These are phyloP conservation scores for Halocynthia aurantium DNA, from an alignment of 23 tunicate species.

Conservation along the genomic window DNA sequence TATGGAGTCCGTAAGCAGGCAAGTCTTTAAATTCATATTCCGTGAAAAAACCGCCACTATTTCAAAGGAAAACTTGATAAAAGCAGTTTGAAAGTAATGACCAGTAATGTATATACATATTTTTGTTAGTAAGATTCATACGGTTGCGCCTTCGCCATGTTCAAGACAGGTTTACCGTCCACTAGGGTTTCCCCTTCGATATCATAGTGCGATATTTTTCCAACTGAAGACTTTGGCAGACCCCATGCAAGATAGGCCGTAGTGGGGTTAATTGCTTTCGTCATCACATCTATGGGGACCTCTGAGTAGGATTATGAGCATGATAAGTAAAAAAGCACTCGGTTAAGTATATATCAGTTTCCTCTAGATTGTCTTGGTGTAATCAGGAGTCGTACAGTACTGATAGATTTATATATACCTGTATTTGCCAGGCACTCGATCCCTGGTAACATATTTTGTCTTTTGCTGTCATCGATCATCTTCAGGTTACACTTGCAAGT, in stretches of 20 bases:
- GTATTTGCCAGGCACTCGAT: conserved; percentile 40
- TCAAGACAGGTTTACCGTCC: conserved; percentile 1
- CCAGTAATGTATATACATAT: neutral
- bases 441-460: conserved; percentile 27
- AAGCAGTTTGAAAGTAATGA: neutral
- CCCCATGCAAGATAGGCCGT: conserved; percentile 33
- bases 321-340: neutral
- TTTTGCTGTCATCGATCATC: conserved; percentile 12
- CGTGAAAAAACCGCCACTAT: conserved; percentile 26
- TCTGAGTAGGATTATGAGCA: conserved; percentile 5
- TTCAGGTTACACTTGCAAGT: conserved; percentile 36
- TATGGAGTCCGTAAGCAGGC: conserved; percentile 26
- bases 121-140: neutral
- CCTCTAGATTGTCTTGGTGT: neutral
- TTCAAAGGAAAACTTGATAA: neutral
- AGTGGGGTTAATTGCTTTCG: conserved; percentile 43
- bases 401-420: conserved; percentile 9
- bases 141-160: conserved; percentile 14
- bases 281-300: conserved; percentile 27
- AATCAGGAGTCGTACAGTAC: neutral
- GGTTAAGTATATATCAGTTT: neutral
- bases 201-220: conserved; percentile 34
- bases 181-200: conserved; percentile 31
- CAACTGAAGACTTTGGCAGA: conserved; percentile 23
- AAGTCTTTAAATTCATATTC: conserved; percentile 17